phyloP scores from a whole-genome alignment of 2,113 vertebrate species.

The Marcusenius ussheri region DNA sequence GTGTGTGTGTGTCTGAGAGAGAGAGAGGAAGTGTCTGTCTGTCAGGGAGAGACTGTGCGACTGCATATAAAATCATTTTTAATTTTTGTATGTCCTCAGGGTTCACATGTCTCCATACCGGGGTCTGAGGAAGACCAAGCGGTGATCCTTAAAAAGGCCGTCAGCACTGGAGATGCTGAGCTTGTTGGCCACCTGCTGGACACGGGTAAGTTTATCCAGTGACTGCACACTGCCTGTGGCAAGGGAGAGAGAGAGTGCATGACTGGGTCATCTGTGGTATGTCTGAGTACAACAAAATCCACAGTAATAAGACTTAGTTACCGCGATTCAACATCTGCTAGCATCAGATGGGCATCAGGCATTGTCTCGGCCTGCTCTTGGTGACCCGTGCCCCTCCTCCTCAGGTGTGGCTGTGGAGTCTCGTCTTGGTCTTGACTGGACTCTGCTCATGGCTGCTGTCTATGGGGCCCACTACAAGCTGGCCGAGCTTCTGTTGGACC shows the following conservation, averaged over 20 bases:
- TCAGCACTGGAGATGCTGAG: conserved; percentile 60
- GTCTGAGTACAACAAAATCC: neutral
- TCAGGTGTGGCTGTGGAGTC: conserved; percentile 76
- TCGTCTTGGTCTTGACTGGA: conserved; percentile 76
- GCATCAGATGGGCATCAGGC: neutral
- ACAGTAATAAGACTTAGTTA: neutral
- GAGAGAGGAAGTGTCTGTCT: neutral
- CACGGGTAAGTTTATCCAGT: conserved; percentile 37
- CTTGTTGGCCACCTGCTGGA: conserved; percentile 71
- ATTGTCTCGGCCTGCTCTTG: neutral
- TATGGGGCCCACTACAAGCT: conserved; percentile 65
- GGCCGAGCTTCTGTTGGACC: conserved; percentile 73
- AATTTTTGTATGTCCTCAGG: conserved; percentile 23
- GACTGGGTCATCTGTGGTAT: neutral
- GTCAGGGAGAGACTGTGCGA: neutral
- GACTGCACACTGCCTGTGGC: neutral
- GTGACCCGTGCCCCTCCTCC: neutral
- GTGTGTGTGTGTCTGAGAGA: neutral
- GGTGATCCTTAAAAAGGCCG: conserved; percentile 67
- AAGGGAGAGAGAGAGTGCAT: neutral
- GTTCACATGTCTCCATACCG: neutral
- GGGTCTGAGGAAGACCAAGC: conserved; percentile 32
- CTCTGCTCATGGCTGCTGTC: conserved; percentile 85
- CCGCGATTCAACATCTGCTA: neutral
- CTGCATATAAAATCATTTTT: neutral